Conservation (phyloP, 2,888 invertebrate genomes). For the Clitarchus hookeri region DNA sequence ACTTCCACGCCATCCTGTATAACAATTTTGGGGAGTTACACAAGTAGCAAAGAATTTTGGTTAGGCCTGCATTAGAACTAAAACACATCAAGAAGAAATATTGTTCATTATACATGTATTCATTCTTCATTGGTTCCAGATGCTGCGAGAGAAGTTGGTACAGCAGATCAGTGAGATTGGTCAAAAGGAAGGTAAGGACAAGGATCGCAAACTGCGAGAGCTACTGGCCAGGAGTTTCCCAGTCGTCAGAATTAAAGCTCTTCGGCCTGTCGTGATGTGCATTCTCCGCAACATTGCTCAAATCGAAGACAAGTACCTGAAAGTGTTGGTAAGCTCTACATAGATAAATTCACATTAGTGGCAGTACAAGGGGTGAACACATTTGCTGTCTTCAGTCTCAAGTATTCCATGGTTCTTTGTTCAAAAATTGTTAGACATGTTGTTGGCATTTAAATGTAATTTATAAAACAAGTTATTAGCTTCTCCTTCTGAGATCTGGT, state of each 20-base stretch:
- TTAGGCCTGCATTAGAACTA: too few species aligned
- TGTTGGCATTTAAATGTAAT: not conserved
- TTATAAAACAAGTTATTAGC: not conserved
- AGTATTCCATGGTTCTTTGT: not conserved
- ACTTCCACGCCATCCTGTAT: too few species aligned
- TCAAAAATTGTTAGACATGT: not conserved
- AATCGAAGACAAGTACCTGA: conserved; percentile 87
- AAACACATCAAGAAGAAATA: too few species aligned
- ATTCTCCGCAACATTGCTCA: conserved; percentile 90
- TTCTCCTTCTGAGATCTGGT: too few species aligned
- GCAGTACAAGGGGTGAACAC: conserved; percentile 20
- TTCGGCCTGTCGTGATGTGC: conserved; percentile 94
- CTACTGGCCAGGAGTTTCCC: conserved; percentile 91
- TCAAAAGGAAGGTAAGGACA: conserved; percentile 69
- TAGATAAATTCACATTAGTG: not conserved
- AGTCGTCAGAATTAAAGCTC: conserved; percentile 85
- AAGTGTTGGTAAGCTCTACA: conserved; percentile 65
- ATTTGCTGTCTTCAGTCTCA: not conserved
- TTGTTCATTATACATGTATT: too few species aligned
- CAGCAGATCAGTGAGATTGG: conserved; percentile 84
- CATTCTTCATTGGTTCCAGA: conserved; percentile 51
- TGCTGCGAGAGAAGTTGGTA: conserved; percentile 72
- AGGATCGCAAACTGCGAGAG: conserved; percentile 86
- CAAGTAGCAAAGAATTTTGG: too few species aligned
- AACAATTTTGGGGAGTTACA: too few species aligned